Evolutionary conservation across 1,140 invertebrate species (phyloP).

Genomic region (Danaus plexippus): DNA sequence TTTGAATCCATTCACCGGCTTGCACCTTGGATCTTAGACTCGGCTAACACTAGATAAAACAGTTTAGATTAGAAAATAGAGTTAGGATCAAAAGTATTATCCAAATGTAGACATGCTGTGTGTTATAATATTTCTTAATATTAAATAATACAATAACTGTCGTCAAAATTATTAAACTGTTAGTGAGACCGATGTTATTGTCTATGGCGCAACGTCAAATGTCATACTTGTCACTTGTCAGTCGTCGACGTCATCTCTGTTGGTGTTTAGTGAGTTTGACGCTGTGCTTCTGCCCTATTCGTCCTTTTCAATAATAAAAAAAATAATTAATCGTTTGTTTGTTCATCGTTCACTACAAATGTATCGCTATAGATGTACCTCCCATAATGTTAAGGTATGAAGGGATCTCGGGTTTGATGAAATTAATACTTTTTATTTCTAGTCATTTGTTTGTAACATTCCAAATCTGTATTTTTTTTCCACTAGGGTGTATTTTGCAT

Average conservation of each 20-base stretch:
- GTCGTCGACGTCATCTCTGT: too few species aligned
- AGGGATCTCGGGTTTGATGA: constrained; percentile 45
- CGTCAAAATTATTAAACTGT: constrained; percentile 26
- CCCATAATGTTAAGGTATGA: constrained; percentile 28
- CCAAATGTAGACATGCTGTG: constrained; percentile 66
- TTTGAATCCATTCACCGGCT: constrained; percentile 45
- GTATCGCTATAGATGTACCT: constrained; percentile 24
- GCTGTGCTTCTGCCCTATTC: constrained; percentile 29
- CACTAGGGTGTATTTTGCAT: constrained; percentile 66
- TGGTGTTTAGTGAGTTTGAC: constrained; percentile 19
- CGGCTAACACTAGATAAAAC: constrained; percentile 60
- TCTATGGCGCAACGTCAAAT: constrained; percentile 28
- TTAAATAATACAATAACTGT: constrained; percentile 31
- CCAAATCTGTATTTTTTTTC: constrained; percentile 57
- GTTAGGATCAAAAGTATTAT: constrained; percentile 68
- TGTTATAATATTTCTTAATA: constrained; percentile 61
- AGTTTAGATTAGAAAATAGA: constrained; percentile 60
- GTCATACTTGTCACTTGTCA: neutral
- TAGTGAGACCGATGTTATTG: neutral
- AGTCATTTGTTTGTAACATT: constrained; percentile 67
- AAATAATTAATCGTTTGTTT: constrained; percentile 15
- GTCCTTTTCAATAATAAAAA: constrained; percentile 19
- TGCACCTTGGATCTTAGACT: constrained; percentile 51
- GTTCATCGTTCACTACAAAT: constrained; percentile 31
- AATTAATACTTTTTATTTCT: constrained; percentile 49